Conservation (phyloP, 1,140 invertebrate species). For the Penaeus chinensis region DNA sequence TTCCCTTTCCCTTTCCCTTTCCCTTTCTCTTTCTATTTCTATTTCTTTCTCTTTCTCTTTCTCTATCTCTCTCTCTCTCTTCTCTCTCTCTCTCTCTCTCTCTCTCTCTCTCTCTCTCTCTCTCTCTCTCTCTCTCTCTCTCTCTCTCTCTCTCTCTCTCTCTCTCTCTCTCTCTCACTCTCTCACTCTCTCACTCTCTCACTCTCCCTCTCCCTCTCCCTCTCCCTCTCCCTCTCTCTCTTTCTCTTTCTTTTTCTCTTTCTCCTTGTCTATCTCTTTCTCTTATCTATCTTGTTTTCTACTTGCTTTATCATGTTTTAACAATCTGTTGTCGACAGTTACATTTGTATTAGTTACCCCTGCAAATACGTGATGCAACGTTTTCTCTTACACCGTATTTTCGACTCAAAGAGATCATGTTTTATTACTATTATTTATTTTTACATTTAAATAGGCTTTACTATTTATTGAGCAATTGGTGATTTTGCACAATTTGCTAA, state of each 20-base stretch:
- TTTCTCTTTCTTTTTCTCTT: not conserved
- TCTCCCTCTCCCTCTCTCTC: not conserved
- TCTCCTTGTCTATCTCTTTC: not conserved
- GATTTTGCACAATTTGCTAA: too few species aligned
- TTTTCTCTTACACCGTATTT: too few species aligned
- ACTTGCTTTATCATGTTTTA: too few species aligned
- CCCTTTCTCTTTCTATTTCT: not conserved
- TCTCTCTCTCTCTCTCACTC: not conserved
- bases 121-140: not conserved
- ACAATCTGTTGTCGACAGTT: too few species aligned
- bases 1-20: too few species aligned
- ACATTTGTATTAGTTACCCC: too few species aligned
- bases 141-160: not conserved
- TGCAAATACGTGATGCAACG: too few species aligned
- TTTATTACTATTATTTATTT: too few species aligned
- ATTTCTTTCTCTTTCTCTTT: not conserved
- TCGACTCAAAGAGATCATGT: too few species aligned
- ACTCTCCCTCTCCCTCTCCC: too few species aligned
- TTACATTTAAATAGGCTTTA: too few species aligned
- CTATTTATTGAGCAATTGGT: too few species aligned
- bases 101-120: not conserved
- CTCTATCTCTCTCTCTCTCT: not conserved
- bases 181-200: not conserved
- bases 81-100: conserved; percentile 3
- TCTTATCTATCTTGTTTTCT: not conserved